Conservation (phyloP, 2,888 invertebrate genomes). For the Stenolophus ochropezus region DNA sequence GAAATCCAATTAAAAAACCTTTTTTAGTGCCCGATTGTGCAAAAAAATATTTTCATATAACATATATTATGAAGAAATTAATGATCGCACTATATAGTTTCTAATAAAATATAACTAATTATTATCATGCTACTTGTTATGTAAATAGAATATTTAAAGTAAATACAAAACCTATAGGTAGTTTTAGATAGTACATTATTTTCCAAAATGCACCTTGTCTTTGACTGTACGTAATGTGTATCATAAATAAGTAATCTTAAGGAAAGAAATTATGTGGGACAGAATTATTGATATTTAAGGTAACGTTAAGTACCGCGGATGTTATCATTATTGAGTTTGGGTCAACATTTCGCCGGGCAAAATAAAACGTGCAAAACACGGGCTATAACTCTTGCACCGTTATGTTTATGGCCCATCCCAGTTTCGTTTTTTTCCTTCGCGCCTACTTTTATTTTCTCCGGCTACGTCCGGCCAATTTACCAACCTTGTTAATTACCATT, state of each 20-base stretch:
- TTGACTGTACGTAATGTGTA: no score
- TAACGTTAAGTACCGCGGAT: neutral
- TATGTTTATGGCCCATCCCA: slow-evolving; percentile 1
- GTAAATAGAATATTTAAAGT: no score
- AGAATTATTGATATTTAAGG: neutral
- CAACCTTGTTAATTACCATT: neutral
- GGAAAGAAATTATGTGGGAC: neutral
- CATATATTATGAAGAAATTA: no score
- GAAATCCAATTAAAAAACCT: no score
- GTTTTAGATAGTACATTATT: no score
- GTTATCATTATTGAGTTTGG: neutral
- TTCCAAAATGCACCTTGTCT: no score
- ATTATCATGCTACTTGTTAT: no score
- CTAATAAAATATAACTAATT: no score
- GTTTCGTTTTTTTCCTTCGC: neutral
- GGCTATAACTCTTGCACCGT: slow-evolving; percentile 3
- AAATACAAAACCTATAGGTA: no score
- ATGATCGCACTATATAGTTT: no score
- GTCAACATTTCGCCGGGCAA: neutral
- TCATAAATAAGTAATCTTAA: neutral
- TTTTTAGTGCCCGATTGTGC: no score
- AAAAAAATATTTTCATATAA: no score
- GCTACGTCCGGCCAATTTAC: neutral
- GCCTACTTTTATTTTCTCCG: neutral
- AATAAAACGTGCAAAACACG: neutral